These are phyloP conservation scores for Sciurus carolinensis DNA, from an alignment of 2,797 vertebrate genomes.

Conservation along the genomic window DNA sequence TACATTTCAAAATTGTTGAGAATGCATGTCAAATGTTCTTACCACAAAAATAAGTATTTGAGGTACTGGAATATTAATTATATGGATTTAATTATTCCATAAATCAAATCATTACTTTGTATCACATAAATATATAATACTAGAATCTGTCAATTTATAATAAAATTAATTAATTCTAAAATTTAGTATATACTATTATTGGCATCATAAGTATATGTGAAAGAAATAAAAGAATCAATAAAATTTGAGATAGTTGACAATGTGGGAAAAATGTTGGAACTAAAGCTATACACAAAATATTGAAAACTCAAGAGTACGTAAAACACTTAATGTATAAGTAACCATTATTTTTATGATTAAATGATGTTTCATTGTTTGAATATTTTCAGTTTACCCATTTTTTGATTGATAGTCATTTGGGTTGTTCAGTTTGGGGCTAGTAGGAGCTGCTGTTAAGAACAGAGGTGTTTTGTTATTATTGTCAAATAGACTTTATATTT, in stretches of 20 bases:
- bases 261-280: not conserved
- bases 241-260: not conserved
- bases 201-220: not conserved
- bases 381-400: not conserved
- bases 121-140: not conserved
- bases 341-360: not conserved
- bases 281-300: not conserved
- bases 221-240: not conserved
- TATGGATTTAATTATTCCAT: not conserved
- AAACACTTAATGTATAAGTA: not conserved
- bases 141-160: not conserved
- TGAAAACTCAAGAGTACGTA: not conserved
- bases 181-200: not conserved
- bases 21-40: not conserved
- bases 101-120: not conserved
- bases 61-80: not conserved
- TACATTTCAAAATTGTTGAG: not conserved
- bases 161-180: not conserved
- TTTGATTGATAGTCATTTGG: not conserved
- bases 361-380: not conserved
- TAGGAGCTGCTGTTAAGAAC: not conserved
- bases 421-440: not conserved
- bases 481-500: not conserved
- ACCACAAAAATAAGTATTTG: no score
- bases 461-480: not conserved